These are phyloP conservation scores for Melanotaenia nigrans DNA, from an alignment of 2,797 vertebrate genomes.

Conservation along the genomic window DNA sequence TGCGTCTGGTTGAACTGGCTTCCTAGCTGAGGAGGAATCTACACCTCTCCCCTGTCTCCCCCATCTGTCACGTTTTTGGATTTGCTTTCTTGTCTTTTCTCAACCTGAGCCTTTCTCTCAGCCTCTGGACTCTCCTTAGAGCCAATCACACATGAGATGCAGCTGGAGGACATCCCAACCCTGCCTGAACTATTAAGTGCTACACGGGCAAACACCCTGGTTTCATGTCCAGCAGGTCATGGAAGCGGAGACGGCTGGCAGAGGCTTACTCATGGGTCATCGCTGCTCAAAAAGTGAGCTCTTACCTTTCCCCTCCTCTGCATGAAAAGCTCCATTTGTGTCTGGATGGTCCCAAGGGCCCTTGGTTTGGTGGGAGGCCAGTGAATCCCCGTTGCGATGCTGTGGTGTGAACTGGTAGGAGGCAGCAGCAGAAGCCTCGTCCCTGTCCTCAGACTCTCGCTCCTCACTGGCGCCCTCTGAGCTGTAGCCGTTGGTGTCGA, in stretches of 20 bases:
- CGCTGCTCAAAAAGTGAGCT: slow-evolving; percentile 60
- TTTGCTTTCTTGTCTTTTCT: slow-evolving; percentile 36
- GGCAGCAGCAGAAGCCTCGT: slow-evolving; percentile 66
- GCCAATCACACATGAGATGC: slow-evolving; percentile 91
- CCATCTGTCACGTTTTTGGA: slow-evolving; percentile 13
- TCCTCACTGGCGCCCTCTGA: slow-evolving; percentile 88
- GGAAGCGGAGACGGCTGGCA: slow-evolving; percentile 80
- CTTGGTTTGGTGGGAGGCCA: slow-evolving; percentile 58
- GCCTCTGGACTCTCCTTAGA: slow-evolving; percentile 87
- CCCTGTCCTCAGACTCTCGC: slow-evolving; percentile 79
- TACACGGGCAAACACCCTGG: slow-evolving; percentile 85
- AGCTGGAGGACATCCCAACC: slow-evolving; percentile 91
- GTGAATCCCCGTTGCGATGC: slow-evolving; percentile 60
- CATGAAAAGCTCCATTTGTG: slow-evolving; percentile 81
- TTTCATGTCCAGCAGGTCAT: slow-evolving; percentile 79
- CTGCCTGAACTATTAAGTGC: slow-evolving; percentile 87
- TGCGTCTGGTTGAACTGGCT: slow-evolving; percentile 43
- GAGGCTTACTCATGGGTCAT: slow-evolving; percentile 85
- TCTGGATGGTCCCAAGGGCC: slow-evolving; percentile 75
- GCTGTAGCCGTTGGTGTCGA: slow-evolving; percentile 89
- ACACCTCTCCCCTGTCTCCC: slow-evolving; percentile 35
- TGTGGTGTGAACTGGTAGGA: slow-evolving; percentile 63
- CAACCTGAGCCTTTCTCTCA: slow-evolving; percentile 76
- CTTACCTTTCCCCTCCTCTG: slow-evolving; percentile 93
- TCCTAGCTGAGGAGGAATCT: slow-evolving; percentile 39